These are phyloP conservation scores for Diadumene lineata DNA, from an alignment of 92 coral and sea anemone species.

Conservation along the genomic window DNA sequence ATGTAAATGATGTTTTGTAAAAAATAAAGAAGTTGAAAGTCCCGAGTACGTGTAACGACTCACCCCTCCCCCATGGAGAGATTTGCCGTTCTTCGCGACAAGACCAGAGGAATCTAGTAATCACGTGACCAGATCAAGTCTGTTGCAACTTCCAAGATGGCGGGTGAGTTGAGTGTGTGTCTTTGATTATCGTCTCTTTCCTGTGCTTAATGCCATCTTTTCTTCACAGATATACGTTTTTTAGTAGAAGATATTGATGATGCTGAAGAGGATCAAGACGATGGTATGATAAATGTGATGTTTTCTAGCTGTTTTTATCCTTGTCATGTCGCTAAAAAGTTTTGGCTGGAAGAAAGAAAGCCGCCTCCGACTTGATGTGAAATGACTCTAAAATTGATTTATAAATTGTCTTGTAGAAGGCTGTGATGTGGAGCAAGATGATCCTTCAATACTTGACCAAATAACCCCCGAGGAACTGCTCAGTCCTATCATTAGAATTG, in stretches of 20 bases:
- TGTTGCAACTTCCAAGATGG: constrained; percentile 97
- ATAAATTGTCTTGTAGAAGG: constrained; percentile 46
- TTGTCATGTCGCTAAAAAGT: constrained; percentile 18
- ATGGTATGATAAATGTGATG: constrained; percentile 64
- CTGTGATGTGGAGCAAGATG: constrained; percentile 75
- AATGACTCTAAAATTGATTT: constrained; percentile 4
- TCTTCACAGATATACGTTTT: constrained; percentile 86
- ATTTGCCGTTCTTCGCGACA: constrained; percentile 11
- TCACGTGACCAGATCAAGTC: constrained; percentile 95
- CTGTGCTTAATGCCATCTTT: constrained; percentile 36
- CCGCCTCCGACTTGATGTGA: constrained; percentile 7
- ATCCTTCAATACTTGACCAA: constrained; percentile 81
- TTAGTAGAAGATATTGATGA: constrained; percentile 83
- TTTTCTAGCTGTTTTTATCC: neutral
- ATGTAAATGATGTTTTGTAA: too few relatives aligned
- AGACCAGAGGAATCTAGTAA: constrained; percentile 16
- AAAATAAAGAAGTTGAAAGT: too few relatives aligned
- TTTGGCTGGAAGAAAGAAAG: constrained; percentile 15
- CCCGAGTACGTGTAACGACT: too few relatives aligned
- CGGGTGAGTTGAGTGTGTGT: constrained; percentile 94
- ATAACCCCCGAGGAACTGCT: constrained; percentile 85
- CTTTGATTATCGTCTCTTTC: constrained; percentile 48
- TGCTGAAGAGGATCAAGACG: constrained; percentile 93
- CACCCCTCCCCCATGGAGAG: neutral
- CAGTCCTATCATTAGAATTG: constrained; percentile 88